Evolutionary conservation across 2,797 vertebrate genomes (phyloP).

Genomic region (Anomalospiza imberbis): DNA sequence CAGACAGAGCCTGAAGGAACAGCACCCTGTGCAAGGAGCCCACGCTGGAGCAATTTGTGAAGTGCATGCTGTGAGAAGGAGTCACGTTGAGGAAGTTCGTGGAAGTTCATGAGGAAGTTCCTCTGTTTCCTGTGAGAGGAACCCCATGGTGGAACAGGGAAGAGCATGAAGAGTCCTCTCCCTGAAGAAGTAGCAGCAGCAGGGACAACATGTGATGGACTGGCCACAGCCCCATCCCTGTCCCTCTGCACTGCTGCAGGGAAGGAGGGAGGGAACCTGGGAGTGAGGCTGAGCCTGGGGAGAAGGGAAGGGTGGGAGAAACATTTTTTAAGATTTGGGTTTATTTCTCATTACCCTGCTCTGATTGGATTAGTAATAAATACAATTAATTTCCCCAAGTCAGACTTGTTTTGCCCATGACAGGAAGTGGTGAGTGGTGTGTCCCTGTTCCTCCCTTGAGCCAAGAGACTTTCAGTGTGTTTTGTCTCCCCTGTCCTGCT

Average conservation of each 20-base stretch:
- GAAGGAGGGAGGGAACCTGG: not conserved
- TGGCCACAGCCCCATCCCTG: not conserved
- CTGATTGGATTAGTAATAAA: not conserved
- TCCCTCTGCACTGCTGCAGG: not conserved
- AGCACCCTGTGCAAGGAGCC: not conserved
- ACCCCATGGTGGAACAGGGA: too few relatives aligned
- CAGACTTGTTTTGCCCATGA: not conserved
- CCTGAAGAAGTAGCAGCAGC: not conserved
- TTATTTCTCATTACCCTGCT: not conserved
- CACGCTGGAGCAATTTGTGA: not conserved
- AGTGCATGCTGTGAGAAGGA: not conserved
- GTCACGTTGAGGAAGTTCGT: fast-evolving
- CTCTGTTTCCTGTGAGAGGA: not conserved
- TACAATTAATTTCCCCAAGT: not conserved
- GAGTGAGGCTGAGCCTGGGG: not conserved
- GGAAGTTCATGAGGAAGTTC: too few relatives aligned
- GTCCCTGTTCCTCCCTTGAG: fast-evolving
- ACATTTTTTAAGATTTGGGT: not conserved
- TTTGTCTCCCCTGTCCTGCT: not conserved
- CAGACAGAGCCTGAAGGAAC: not conserved
- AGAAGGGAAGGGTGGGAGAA: not conserved
- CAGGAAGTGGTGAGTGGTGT: not conserved
- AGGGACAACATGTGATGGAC: not conserved
- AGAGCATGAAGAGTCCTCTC: not conserved
- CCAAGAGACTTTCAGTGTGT: not conserved